These are phyloP conservation scores for Lasioglossum lativentre DNA, from an alignment of 2,888 invertebrate species.

Conservation along the genomic window DNA sequence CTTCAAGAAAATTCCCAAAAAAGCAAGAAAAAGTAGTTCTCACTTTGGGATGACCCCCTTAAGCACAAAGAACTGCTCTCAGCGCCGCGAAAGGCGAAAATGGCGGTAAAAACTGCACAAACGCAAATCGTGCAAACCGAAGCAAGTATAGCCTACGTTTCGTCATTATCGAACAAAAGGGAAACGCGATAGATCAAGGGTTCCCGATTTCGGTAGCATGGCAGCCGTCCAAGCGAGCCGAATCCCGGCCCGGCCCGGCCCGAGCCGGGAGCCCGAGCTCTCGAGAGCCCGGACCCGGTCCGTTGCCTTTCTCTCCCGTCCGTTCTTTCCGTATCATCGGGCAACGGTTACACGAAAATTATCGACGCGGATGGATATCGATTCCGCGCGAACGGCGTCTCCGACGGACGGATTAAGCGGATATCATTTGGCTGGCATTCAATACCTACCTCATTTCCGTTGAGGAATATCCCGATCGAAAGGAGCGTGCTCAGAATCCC, in stretches of 20 bases:
- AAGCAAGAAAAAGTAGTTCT: no score
- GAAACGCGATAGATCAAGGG: constrained; percentile 24
- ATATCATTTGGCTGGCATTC: constrained; percentile 81
- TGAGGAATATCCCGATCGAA: constrained; percentile 98
- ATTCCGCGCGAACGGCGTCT: constrained; percentile 33
- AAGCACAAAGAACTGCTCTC: not conserved
- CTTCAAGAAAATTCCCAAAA: no score
- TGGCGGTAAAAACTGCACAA: not conserved
- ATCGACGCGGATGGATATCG: constrained; percentile 55
- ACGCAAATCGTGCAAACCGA: constrained; percentile 14
- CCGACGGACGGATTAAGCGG: constrained; percentile 75
- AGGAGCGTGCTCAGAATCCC: constrained; percentile 96
- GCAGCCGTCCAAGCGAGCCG: constrained; percentile 39
- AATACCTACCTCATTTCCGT: constrained; percentile 90
- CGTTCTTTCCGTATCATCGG: constrained; percentile 26
- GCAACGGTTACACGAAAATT: constrained; percentile 62
- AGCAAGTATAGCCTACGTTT: not conserved
- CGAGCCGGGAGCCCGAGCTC: not conserved
- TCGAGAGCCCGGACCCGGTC: not conserved
- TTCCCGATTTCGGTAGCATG: constrained; percentile 39
- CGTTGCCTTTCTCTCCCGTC: not conserved
- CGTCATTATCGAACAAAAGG: constrained; percentile 19
- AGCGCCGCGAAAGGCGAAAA: not conserved
- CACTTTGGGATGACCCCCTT: no score
- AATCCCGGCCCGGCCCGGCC: constrained; percentile 1